Conservation (phyloP, 2,113 vertebrate species). For the Dolichotis patagonum region DNA sequence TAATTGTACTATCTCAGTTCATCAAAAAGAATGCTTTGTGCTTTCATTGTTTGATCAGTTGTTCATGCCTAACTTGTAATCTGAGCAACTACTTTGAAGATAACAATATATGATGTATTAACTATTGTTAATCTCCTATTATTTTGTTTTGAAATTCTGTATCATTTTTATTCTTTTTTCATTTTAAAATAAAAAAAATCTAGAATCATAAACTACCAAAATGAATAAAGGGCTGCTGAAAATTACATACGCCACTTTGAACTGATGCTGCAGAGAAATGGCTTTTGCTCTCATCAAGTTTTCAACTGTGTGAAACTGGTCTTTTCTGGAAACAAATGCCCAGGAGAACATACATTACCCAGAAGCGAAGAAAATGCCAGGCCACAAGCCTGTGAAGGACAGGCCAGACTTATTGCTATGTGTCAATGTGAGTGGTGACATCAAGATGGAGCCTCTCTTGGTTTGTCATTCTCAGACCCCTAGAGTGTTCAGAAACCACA, state of each 20-base stretch:
- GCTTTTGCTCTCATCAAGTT: neutral
- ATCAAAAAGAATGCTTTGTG: too few species aligned
- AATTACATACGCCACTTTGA: neutral
- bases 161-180: too few species aligned
- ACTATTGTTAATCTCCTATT: too few species aligned
- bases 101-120: too few species aligned
- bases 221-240: neutral
- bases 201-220: too few species aligned
- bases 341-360: neutral
- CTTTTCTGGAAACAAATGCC: neutral
- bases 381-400: neutral
- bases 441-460: neutral
- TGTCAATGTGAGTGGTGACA: neutral
- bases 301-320: neutral
- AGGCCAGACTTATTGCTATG: neutral
- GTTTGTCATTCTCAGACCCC: neutral
- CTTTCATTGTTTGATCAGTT: too few species aligned
- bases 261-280: neutral
- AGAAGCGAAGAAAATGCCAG: neutral
- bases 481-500: neutral
- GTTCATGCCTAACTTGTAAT: too few species aligned
- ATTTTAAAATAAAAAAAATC: too few species aligned
- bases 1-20: too few species aligned
- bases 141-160: too few species aligned
- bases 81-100: too few species aligned